Conservation (phyloP, 2,888 invertebrate species). For the Eupeodes latifasciatus region DNA sequence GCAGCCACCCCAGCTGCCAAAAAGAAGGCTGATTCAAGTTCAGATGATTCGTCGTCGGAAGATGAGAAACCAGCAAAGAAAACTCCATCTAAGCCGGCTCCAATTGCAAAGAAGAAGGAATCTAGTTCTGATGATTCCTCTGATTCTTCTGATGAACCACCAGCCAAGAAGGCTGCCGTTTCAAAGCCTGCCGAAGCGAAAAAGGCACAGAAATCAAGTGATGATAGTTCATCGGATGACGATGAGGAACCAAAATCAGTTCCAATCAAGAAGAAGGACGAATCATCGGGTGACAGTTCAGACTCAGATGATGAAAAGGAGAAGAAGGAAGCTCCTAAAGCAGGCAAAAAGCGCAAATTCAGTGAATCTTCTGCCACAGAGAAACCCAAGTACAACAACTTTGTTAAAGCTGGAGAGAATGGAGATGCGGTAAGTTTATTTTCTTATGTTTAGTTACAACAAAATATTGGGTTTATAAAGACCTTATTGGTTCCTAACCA, state of each 20-base stretch:
- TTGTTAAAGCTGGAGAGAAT: conserved; percentile 86
- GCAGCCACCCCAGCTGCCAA: conserved; percentile 76
- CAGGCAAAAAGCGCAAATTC: conserved; percentile 84
- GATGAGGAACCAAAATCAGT: conserved; percentile 73
- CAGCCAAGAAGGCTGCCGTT: conserved; percentile 77
- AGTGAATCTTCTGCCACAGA: conserved; percentile 78
- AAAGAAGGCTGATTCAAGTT: conserved; percentile 83
- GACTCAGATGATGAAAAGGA: conserved; percentile 27
- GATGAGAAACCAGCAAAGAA: conserved; percentile 79
- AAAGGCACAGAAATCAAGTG: conserved; percentile 83
- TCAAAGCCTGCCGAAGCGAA: conserved; percentile 79
- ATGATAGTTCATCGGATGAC: conserved; percentile 84
- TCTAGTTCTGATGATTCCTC: conserved; percentile 75
- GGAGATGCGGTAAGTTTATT: conserved; percentile 46
- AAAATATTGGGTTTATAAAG: no score
- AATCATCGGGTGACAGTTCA: conserved; percentile 83
- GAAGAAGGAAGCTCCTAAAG: conserved; percentile 67
- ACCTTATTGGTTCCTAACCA: no score
- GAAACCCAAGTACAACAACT: conserved; percentile 87
- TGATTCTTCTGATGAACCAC: conserved; percentile 75
- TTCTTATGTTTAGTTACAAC: no score
- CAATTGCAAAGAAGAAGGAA: conserved; percentile 72
- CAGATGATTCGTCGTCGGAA: conserved; percentile 84
- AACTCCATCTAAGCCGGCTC: conserved; percentile 66
- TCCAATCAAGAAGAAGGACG: conserved; percentile 78